Evolutionary conservation across 2,888 invertebrate species (phyloP).

Genomic region (Idaea aversata): DNA sequence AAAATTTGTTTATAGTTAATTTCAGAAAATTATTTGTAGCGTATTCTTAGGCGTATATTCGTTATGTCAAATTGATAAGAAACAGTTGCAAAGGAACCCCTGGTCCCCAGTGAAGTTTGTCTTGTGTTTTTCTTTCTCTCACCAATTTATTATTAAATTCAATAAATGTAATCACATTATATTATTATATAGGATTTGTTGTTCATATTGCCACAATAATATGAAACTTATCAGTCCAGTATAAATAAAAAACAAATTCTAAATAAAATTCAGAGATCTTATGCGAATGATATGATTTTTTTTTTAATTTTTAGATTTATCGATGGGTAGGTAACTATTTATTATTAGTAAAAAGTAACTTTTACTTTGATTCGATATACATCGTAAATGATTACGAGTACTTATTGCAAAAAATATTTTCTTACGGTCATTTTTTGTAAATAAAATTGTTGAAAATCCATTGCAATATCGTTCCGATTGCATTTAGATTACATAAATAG

Average conservation of each 20-base stretch:
- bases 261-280: slow-evolving; percentile 58
- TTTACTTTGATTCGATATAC: slow-evolving; percentile 54
- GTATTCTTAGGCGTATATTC: no score
- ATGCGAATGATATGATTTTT: slow-evolving; percentile 54
- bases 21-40: no score
- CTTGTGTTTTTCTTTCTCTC: slow-evolving; percentile 36
- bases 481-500: no score
- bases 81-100: neutral
- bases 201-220: slow-evolving; percentile 53
- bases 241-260: slow-evolving; percentile 48
- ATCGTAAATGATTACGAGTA: slow-evolving; percentile 51
- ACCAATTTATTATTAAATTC: slow-evolving; percentile 27
- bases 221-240: slow-evolving; percentile 47
- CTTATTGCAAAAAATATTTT: slow-evolving; percentile 49
- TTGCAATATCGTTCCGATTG: no score
- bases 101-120: neutral
- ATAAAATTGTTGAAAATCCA: no score
- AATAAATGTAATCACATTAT: slow-evolving; percentile 26
- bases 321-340: slow-evolving; percentile 57
- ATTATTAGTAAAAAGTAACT: slow-evolving; percentile 54
- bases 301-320: slow-evolving; percentile 53
- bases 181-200: slow-evolving; percentile 38
- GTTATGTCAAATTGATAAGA: no score
- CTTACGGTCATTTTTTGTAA: no score
- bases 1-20: no score